Evolutionary conservation across 1,140 invertebrate species (phyloP).

Genomic region (Drosophila nebulosa): DNA sequence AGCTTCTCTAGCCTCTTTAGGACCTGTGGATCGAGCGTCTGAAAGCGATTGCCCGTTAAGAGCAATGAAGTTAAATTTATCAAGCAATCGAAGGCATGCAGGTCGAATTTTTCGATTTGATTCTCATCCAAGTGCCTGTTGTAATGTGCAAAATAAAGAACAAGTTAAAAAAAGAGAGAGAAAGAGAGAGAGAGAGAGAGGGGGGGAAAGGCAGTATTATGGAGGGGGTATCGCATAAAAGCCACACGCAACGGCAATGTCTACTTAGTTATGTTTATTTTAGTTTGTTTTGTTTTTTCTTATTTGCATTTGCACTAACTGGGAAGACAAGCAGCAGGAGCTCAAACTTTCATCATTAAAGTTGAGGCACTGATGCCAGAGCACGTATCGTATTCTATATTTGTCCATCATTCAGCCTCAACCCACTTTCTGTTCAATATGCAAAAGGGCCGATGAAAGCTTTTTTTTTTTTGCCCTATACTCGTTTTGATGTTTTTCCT

Average conservation of each 20-base stretch:
- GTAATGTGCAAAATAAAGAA: too few species aligned
- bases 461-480: not conserved
- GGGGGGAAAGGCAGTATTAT: slow-evolving; percentile 32
- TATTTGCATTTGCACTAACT: slow-evolving; percentile 41
- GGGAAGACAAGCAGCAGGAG: slow-evolving; percentile 4
- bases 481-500: not conserved
- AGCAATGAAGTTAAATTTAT: slow-evolving; percentile 67
- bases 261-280: not conserved
- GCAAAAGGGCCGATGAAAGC: slow-evolving; percentile 20
- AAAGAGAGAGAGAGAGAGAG: not conserved
- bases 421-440: slow-evolving; percentile 41
- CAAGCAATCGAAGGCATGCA: slow-evolving; percentile 72
- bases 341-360: slow-evolving; percentile 67
- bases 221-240: slow-evolving; percentile 28
- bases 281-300: not conserved
- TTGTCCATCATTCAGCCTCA: slow-evolving; percentile 17
- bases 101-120: slow-evolving; percentile 77
- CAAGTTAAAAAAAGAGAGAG: not conserved
- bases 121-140: slow-evolving; percentile 69
- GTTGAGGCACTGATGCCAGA: slow-evolving; percentile 34
- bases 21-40: slow-evolving; percentile 78
- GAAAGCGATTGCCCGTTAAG: slow-evolving; percentile 80
- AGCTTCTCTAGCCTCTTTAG: slow-evolving; percentile 81
- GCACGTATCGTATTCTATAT: slow-evolving; percentile 39
- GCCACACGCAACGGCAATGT: slow-evolving; percentile 21